These are phyloP conservation scores for Colletes collaris DNA, from an alignment of 2,888 invertebrate genomes.

Conservation along the genomic window DNA sequence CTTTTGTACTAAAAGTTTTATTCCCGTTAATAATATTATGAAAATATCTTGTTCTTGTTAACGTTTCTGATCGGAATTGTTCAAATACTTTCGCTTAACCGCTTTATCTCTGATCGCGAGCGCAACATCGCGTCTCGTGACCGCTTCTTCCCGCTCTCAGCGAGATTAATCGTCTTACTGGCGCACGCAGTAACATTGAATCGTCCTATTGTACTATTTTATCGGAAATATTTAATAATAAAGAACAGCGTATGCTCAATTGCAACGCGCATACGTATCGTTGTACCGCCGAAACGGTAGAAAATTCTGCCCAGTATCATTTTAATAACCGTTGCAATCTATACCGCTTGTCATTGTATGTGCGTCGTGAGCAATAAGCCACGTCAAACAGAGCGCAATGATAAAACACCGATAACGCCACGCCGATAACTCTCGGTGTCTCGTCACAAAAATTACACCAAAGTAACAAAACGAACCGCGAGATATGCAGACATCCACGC, in stretches of 20 bases:
- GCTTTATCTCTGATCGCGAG: too few species aligned
- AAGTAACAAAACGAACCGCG: conserved; percentile 36
- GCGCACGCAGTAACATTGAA: conserved; percentile 17
- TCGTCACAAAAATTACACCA: conserved; percentile 51
- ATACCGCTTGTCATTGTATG: conserved; percentile 57
- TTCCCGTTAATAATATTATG: too few species aligned
- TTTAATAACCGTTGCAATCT: conserved; percentile 62
- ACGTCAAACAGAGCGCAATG: conserved; percentile 72
- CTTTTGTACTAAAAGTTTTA: too few species aligned
- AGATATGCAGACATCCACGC: conserved; percentile 17
- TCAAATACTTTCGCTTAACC: too few species aligned
- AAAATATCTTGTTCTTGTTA: too few species aligned
- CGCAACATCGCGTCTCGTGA: background rate
- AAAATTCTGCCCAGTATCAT: conserved; percentile 27
- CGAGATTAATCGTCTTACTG: conserved; percentile 1
- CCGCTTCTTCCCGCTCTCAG: background rate
- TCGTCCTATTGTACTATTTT: conserved; percentile 21
- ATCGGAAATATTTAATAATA: conserved; percentile 18
- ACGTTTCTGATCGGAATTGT: too few species aligned
- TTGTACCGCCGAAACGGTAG: background rate
- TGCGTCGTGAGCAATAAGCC: conserved; percentile 65
- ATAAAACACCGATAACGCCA: conserved; percentile 70
- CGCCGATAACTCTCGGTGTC: conserved; percentile 59
- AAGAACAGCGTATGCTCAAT: background rate
- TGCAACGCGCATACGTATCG: conserved; percentile 9